Conservation (phyloP, 2,888 invertebrate species). For the Drosophila algonquin region DNA sequence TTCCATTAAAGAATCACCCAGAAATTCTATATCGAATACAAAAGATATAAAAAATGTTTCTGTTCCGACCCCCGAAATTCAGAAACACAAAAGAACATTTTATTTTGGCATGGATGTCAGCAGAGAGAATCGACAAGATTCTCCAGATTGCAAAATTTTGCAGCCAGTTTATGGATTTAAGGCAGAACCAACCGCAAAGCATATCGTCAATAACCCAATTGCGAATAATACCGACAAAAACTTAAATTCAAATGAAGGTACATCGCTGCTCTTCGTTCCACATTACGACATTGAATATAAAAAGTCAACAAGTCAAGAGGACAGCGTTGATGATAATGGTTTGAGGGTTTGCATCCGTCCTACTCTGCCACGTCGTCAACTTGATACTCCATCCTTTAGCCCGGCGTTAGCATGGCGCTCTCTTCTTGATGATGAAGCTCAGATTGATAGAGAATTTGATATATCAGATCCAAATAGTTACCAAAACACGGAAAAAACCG, state of each 20-base stretch:
- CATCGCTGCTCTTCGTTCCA: conserved; percentile 81
- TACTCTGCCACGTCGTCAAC: conserved; percentile 91
- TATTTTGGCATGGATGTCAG: conserved; percentile 93
- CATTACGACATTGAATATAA: conserved; percentile 86
- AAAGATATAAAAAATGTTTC: background rate
- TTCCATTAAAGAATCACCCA: background rate
- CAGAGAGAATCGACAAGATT: background rate
- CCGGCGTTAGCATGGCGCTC: conserved; percentile 93
- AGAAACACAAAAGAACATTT: conserved; percentile 86
- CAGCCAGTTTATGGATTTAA: background rate
- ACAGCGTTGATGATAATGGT: conserved; percentile 85
- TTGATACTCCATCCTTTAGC: conserved; percentile 91
- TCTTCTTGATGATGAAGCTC: conserved; percentile 82
- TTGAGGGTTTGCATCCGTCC: conserved; percentile 90
- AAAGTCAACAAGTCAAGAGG: conserved; percentile 72
- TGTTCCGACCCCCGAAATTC: conserved; percentile 47
- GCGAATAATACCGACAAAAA: conserved; percentile 21
- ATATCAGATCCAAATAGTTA: background rate
- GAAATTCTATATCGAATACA: background rate
- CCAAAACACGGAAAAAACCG: conserved; percentile 9
- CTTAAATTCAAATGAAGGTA: conserved; percentile 14
- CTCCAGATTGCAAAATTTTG: background rate
- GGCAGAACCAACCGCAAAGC: background rate
- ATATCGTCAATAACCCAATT: background rate
- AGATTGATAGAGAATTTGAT: conserved; percentile 31